Conservation (phyloP, 2,797 vertebrate genomes). For the Acrocephalus scirpaceus region DNA sequence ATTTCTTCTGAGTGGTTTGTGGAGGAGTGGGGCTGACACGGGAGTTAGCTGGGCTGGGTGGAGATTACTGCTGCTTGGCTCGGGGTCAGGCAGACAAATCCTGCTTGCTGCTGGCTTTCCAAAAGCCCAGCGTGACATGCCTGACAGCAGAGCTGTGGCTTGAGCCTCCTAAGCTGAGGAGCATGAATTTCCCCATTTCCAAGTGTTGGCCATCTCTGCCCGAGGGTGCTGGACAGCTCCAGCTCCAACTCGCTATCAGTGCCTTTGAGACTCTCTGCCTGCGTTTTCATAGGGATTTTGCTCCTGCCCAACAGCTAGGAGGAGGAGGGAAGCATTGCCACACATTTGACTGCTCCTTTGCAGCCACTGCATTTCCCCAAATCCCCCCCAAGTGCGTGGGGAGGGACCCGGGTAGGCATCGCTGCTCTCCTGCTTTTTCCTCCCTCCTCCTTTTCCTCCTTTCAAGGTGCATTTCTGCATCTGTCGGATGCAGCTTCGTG, state of each 20-base stretch:
- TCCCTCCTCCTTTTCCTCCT: constrained; percentile 3
- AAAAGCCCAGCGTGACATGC: rapidly evolving
- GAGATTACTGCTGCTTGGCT: not conserved
- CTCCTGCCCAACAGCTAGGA: not conserved
- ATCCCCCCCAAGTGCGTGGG: rapidly evolving
- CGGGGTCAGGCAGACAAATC: not conserved
- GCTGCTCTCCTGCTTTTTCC: not conserved
- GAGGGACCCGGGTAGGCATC: not conserved
- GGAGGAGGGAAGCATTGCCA: not conserved
- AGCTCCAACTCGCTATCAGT: rapidly evolving
- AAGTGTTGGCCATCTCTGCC: not conserved
- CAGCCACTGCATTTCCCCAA: not conserved
- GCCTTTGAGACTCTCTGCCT: not conserved
- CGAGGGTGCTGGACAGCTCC: not conserved
- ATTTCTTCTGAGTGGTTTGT: not conserved
- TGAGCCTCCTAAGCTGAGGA: not conserved
- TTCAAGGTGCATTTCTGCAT: constrained; percentile 58
- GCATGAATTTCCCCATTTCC: not conserved
- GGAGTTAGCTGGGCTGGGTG: not conserved
- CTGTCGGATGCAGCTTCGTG: constrained; percentile 46
- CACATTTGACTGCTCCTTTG: not conserved
- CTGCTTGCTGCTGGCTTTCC: not conserved
- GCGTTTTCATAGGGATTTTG: not conserved
- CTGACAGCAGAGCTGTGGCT: not conserved
- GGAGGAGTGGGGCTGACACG: not conserved